A percentile compares a stretch with the other conserved stretches of the same genome.
Evolutionary conservation across 2,113 vertebrate species (phyloP).

Genomic region (Laticauda laticaudata): DNA sequence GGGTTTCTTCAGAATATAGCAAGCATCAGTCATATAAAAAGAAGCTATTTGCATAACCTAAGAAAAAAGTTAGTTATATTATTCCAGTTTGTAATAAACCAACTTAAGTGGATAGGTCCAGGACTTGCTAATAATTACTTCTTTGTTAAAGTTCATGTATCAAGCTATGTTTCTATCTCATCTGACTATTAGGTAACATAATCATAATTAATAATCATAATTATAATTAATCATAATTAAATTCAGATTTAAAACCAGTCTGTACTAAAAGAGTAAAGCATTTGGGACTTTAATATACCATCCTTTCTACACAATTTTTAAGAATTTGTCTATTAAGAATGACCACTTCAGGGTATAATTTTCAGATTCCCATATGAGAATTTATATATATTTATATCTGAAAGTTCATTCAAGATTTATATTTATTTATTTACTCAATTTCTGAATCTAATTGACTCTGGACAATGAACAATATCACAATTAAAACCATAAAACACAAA

Average conservation of each 20-base stretch:
- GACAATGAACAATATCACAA: not conserved
- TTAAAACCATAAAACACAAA: not conserved
- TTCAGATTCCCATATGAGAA: slow-evolving; percentile 4
- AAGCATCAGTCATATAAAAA: not conserved
- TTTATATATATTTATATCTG: not conserved
- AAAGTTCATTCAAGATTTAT: not conserved
- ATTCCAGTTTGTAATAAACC: not conserved
- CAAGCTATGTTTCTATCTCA: slow-evolving; percentile 17
- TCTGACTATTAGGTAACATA: slow-evolving; percentile 16
- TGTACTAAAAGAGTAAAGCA: not conserved
- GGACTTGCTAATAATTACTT: not conserved
- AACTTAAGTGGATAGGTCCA: not conserved
- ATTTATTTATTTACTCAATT: not conserved
- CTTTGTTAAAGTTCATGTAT: not conserved
- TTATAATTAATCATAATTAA: no score
- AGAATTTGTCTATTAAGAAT: slow-evolving; percentile 12
- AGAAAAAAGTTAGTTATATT: not conserved
- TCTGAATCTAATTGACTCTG: not conserved
- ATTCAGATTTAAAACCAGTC: slow-evolving; percentile 3
- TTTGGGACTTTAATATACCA: slow-evolving; percentile 23
- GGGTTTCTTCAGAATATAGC: not conserved
- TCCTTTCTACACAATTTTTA: not conserved
- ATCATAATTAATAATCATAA: no score
- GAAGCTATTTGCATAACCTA: not conserved
- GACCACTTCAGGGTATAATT: not conserved